Evolutionary conservation across 2,888 invertebrate genomes (phyloP), one percentile per base, ranked within the genome.

Genomic region (Lingula anatina): DNA sequence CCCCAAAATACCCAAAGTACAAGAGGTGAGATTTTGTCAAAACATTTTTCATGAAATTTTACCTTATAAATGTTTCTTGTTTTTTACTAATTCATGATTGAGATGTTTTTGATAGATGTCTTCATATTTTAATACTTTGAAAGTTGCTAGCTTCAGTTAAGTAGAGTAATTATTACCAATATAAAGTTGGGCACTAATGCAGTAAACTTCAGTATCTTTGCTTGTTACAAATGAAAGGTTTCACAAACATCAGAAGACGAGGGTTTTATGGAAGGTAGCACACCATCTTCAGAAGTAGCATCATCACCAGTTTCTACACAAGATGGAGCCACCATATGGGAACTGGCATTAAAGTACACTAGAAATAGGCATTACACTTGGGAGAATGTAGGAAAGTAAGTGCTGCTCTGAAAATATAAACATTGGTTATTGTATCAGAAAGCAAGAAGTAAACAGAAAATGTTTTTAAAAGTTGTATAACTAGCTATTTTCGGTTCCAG

Each of bases 341-440:
- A 70, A 20, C 51, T 54, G 25, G 69, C 67, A 18, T 57, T 70
- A 42, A 55, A 55, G 15, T 54, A 55, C 31, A 51, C 50, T 24
- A 60, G 62, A 7, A 60, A 57, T 24, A 57, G 60, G 47, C 61
- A 68, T 51, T 65, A 64, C 44, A 63, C 65, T 1, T 73, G 73
- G 73, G 71, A 73, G 52, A 60, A 60, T 24, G 54, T 64, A 37
- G 71, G 71, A 47, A 59, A 60, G 71, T 71, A 56, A 53, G 61
- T 52, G 12, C n/a, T n/a, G n/a, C n/a, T n/a, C n/a, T n/a, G n/a
- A n/a, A n/a, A n/a, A n/a, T n/a, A n/a, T n/a, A n/a, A n/a, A n/a
- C n/a, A n/a, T n/a, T n/a, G n/a, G n/a, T n/a, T n/a, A n/a, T n/a
- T n/a, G n/a, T n/a, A n/a, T n/a, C n/a, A n/a, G n/a, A n/a, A n/a